Percentiles rank a stretch among this genome's conserved stretches.
These are phyloP conservation scores for Shargacucullia verbasci DNA, from an alignment of 2,888 invertebrate genomes.

Conservation along the genomic window DNA sequence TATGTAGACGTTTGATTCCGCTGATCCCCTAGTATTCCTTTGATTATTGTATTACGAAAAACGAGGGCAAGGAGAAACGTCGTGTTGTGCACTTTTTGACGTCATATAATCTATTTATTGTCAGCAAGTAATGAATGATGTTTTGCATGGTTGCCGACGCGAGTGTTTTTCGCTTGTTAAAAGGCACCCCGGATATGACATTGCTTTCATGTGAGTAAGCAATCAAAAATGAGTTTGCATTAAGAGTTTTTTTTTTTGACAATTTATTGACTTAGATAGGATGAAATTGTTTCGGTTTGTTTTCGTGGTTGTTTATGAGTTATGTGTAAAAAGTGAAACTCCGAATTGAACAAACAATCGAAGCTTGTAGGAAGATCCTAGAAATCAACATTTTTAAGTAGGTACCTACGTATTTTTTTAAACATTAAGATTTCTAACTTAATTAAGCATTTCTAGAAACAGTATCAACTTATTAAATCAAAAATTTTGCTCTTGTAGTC, in stretches of 20 bases:
- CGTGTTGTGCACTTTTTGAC: slow-evolving; percentile 81
- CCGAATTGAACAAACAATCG: too few species aligned
- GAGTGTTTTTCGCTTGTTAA: slow-evolving; percentile 78
- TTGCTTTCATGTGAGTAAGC: slow-evolving; percentile 74
- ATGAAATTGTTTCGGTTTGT: slow-evolving; percentile 47
- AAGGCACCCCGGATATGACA: slow-evolving; percentile 69
- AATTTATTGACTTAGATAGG: slow-evolving; percentile 63
- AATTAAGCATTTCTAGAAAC: too few species aligned
- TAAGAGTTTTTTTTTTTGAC: slow-evolving; percentile 52
- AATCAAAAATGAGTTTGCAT: slow-evolving; percentile 76
- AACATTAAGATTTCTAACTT: too few species aligned
- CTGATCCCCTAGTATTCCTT: slow-evolving; percentile 83
- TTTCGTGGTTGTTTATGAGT: slow-evolving; percentile 24
- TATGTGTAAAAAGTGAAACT: not conserved
- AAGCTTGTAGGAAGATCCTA: too few species aligned
- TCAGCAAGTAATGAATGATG: slow-evolving; percentile 84
- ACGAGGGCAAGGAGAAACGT: slow-evolving; percentile 78
- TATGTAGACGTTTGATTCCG: slow-evolving; percentile 84
- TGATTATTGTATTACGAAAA: slow-evolving; percentile 86
- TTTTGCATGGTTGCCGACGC: slow-evolving; percentile 80
- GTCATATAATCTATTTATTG: slow-evolving; percentile 85
- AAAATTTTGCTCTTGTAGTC: too few species aligned
- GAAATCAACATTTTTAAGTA: too few species aligned
- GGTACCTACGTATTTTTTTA: too few species aligned
- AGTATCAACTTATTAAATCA: too few species aligned